Conservation (phyloP, 2,797 vertebrate genomes). For the Fundulus diaphanus region DNA sequence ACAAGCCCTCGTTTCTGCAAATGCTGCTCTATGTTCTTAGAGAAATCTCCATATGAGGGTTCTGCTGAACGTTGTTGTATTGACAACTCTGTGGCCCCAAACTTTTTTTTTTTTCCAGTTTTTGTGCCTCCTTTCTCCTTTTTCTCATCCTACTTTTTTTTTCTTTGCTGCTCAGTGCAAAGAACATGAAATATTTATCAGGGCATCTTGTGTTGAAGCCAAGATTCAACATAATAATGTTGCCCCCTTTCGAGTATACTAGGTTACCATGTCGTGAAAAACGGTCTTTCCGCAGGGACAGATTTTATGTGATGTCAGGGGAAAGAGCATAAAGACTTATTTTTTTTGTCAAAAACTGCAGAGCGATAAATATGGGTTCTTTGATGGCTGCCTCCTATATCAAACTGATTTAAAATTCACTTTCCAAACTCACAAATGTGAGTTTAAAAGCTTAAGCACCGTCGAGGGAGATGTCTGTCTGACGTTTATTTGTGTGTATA, state of each 20-base stretch:
- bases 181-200: constrained; percentile 84
- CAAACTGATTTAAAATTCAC: constrained; percentile 55
- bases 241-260: constrained; percentile 71
- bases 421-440: constrained; percentile 48
- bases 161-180: constrained; percentile 69
- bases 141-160: constrained; percentile 48
- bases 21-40: constrained; percentile 42
- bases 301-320: constrained; percentile 54
- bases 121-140: constrained; percentile 59
- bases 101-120: constrained; percentile 42
- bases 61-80: constrained; percentile 62
- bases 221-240: constrained; percentile 72
- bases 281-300: constrained; percentile 60
- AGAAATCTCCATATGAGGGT: constrained; percentile 47
- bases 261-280: constrained; percentile 61
- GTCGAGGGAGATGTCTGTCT: constrained; percentile 35
- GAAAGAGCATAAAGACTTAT: constrained; percentile 50
- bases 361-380: constrained; percentile 49
- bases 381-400: constrained; percentile 57
- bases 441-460: constrained; percentile 53
- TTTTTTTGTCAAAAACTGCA: constrained; percentile 57
- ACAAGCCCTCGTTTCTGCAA: constrained; percentile 51
- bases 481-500: constrained; percentile 41
- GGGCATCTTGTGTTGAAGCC: constrained; percentile 72
- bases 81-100: constrained; percentile 69